Base-by-base conservation (phyloP, 2,113 vertebrate species). In the Rostratula benghalensis region DNA sequence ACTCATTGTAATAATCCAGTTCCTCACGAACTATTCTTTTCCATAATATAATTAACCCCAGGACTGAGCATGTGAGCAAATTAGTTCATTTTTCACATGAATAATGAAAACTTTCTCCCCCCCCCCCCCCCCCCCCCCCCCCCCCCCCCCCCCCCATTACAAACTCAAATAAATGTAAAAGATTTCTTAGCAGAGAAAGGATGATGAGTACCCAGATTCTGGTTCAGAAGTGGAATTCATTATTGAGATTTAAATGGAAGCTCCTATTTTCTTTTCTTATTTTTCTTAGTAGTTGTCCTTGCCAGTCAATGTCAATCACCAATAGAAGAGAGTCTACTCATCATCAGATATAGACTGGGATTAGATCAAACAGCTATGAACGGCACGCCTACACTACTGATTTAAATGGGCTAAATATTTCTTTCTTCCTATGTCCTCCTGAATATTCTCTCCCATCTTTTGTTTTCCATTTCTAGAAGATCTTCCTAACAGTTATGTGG, bases 11-110 rank as follows among this genome's bases (percentile, higher is more conserved):
- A 65, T 77, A 94, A 89, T 57, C 51, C 77, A 81, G 57, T 56
- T 91, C 50, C 60, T 79, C 86, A 67, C 3, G 5, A 95, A 88
- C 71, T 77, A 7, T 71, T 93, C 74, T 86, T 93, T 96, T 91
- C 85, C 65, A 96, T 57, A 94, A 94, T 63, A 91, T 65, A 90
- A 93, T 95, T 93, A 95, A 95, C 92, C 48, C 54, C 79, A 39
- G 54, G 50, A 88, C 82, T 54, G 89, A 59, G 53, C 27, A 67
- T 37, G 28, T 50, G 94, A 77, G 60, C 61, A 94, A 90, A 93
- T 95, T 74, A 92, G 87, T 76, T 95, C 69, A 87, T 69, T 96
- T 96, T 92, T 91, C 56, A 94, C 11, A 51, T 28, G 85, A 60
- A 93, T 88, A 93, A 65, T 73, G 37, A 60, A 51, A 46, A n/a